These are phyloP conservation scores for Zeuzera pyrina DNA, from an alignment of 2,888 invertebrate genomes.

Conservation along the genomic window DNA sequence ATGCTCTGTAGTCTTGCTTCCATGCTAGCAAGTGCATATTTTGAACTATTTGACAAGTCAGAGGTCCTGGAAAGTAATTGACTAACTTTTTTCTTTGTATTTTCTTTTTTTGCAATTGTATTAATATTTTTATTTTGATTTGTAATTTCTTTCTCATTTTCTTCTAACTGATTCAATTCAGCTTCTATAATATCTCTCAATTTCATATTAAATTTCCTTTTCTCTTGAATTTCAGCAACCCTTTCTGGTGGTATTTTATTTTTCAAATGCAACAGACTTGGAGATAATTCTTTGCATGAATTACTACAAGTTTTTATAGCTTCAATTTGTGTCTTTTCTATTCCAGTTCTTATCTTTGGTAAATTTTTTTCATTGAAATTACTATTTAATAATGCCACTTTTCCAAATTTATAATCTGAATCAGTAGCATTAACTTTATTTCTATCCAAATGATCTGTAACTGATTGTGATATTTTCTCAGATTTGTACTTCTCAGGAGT, in stretches of 20 bases:
- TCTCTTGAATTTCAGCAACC: slow-evolving; percentile 47
- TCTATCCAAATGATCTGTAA: background rate
- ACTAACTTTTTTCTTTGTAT: slow-evolving; percentile 4
- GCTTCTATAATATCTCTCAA: slow-evolving; percentile 49
- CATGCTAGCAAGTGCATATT: background rate
- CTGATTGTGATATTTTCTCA: too few relatives aligned
- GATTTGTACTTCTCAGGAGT: too few relatives aligned
- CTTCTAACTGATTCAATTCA: slow-evolving; percentile 38
- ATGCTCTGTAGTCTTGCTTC: slow-evolving; percentile 47
- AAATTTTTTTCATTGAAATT: too few relatives aligned
- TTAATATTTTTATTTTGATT: slow-evolving; percentile 13
- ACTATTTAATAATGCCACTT: slow-evolving; percentile 1
- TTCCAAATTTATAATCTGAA: background rate
- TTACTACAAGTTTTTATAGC: slow-evolving; percentile 4
- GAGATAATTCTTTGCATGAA: slow-evolving; percentile 7
- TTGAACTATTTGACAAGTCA: too few relatives aligned
- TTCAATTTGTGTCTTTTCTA: background rate
- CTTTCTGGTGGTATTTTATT: slow-evolving; percentile 42
- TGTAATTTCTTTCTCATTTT: slow-evolving; percentile 10
- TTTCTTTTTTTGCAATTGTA: slow-evolving; percentile 9
- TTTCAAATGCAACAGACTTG: slow-evolving; percentile 16
- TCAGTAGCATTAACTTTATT: background rate
- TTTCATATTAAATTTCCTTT: slow-evolving; percentile 58
- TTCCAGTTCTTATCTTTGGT: background rate
- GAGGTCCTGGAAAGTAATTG: too few relatives aligned